Base-by-base conservation (phyloP, 2,888 invertebrate species). In the Erannis defoliaria region DNA sequence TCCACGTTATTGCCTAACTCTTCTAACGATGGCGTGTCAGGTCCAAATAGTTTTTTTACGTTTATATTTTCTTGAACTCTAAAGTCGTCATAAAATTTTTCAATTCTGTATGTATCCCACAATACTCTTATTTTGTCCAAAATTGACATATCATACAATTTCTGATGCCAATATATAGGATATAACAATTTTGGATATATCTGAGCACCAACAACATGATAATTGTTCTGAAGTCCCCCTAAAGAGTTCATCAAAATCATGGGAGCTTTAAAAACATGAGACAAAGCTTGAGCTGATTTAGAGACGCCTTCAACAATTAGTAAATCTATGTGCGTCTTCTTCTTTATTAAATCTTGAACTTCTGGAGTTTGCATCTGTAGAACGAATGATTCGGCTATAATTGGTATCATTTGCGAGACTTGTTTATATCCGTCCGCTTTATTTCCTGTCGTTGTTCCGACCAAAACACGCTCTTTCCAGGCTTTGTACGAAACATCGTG, bases 1-100 rank as follows among this genome's bases (percentile, higher is more conserved):
- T 85, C 83, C 12, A 88, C 73, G 43, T 77, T 82, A 19, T 74
- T 65, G 23, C 58, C 58, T 1, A 84, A 59, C 23, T 80, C 76
- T 4, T 14, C 46, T 4, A 77, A 19, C 4, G 54, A 2, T 0
- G 84, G 79, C 0, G 72, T 29, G 19, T 77, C 68, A 5, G 67
- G 31, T 0, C 83, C 85, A 55, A 81, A 76, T 31, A 70, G 23
- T 57, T 63, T 66, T 23, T 53, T 70, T 0, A 76, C 37, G 4
- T 63, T 19, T 12, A 37, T 58, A 48, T 73, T 66, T 35, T 72
- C 70, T 50, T 55, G 23, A n/a, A 12, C 38, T 51, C 43, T 31
- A 5, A 50, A 5, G 0, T 2, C 21, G 2, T 38, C 37, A 4
- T 43, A 54, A 16, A 21, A 35, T 1, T 10, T 31, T 18, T 46